A percentile compares a stretch with the other conserved stretches of the same genome.
Conservation (phyloP, 2,113 vertebrate species). For the Heptranchias perlo region DNA sequence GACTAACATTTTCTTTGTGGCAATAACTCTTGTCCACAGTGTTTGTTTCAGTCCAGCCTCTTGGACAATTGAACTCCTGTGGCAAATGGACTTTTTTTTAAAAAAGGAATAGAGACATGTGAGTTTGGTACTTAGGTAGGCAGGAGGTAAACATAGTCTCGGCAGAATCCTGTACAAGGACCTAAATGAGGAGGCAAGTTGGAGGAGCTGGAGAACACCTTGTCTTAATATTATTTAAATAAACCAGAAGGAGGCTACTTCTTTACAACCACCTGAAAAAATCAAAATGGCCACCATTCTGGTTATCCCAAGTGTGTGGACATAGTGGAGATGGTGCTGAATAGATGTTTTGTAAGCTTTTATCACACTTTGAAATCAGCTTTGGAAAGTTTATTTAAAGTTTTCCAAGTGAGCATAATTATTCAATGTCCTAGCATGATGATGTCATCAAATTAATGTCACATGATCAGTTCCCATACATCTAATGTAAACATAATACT, state of each 20-base stretch:
- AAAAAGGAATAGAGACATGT: background rate
- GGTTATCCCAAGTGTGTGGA: background rate
- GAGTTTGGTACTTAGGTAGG: background rate
- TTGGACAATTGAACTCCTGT: background rate
- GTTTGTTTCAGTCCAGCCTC: background rate
- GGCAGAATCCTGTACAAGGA: background rate
- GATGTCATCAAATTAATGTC: conserved; percentile 22
- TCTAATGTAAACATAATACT: conserved; percentile 12
- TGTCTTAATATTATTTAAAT: background rate
- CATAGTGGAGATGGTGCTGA: background rate
- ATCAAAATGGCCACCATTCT: background rate
- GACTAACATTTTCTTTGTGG: background rate
- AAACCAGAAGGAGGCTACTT: conserved; percentile 8
- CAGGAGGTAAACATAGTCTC: background rate
- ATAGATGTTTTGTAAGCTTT: conserved; percentile 9
- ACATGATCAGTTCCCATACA: conserved; percentile 17
- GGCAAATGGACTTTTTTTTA: background rate
- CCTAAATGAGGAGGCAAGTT: too few species aligned
- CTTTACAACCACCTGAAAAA: conserved; percentile 25
- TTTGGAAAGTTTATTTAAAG: conserved; percentile 14
- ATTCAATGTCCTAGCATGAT: conserved; percentile 8
- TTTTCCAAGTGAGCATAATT: conserved; percentile 26
- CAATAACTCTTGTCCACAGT: background rate
- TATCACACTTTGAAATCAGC: conserved; percentile 3
- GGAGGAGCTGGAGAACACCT: conserved; percentile 3